Percentiles rank a stretch among this genome's conserved stretches.
Conservation (phyloP, 2,797 vertebrate genomes). For the Typhlichthys eigenmanni region DNA sequence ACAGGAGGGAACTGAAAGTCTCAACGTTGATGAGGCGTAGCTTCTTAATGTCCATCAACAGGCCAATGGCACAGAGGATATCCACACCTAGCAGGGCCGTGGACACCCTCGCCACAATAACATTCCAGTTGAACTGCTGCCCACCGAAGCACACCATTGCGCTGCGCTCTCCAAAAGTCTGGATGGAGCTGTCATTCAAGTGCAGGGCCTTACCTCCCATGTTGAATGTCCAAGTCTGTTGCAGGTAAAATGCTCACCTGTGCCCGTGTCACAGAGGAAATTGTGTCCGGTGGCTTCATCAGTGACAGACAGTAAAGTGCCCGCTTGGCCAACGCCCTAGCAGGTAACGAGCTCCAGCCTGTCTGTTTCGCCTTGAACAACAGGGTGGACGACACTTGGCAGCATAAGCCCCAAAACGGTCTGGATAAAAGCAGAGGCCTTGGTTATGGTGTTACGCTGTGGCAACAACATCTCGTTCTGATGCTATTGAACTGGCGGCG, state of each 20-base stretch:
- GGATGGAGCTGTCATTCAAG: background rate
- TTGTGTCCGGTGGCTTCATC: background rate
- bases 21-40: no score
- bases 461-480: no score
- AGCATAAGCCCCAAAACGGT: no score
- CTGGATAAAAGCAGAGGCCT: no score
- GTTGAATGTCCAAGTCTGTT: background rate
- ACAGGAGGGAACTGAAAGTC: background rate
- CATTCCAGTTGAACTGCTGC: background rate
- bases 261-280: conserved; percentile 1
- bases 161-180: background rate
- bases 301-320: background rate
- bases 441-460: no score
- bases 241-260: background rate
- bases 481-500: no score
- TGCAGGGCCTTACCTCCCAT: background rate
- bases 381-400: no score
- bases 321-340: no score
- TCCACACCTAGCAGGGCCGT: background rate
- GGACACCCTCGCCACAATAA: no score
- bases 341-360: no score
- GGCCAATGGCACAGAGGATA: background rate
- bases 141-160: background rate
- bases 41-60: background rate
- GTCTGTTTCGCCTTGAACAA: no score